Base-by-base conservation (phyloP, 2,113 vertebrate species). In the Climacteris rufus region DNA sequence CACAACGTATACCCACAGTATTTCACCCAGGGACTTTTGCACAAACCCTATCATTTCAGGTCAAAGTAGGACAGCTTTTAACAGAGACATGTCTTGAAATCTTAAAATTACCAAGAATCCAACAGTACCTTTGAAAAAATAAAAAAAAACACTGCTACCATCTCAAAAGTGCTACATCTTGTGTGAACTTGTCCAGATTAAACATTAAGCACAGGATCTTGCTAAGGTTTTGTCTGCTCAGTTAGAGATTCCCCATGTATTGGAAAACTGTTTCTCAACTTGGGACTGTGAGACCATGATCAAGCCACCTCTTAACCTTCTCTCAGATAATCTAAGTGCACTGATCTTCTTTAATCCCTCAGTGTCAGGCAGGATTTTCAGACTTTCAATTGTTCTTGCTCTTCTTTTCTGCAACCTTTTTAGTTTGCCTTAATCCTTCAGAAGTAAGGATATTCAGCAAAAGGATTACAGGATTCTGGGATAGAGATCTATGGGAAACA, bases 301-400 rank as follows among this genome's bases (percentile, higher is more conserved):
- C 91, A 90, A 83, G 59, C 42, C 87, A 94, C 63, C 89, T 79
- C 87, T 93, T 93, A 93, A 96, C 91, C 74, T 89, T 82, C 81
- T 76, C 39, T 91, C 68, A 89, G 75, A 77, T 87, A 90, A 95
- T 76, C 70, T 93, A 76, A 87, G 75, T 52, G 85, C 28, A 45
- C 24, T 83, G 70, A 95, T 91, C 78, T 93, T 40, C 61, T 91
- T 91, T 93, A 94, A 81, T 93, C 76, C 81, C 72, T 74, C 93
- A 85, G 16, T 69, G 91, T 89, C 93, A 96, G 61, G 59, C 61
- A 85, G 74, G 74, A 83, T 94, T 96, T 96, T 93, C 83, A 79
- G 89, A 82, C 54, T 91, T 94, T 76, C 77, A 61, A 28, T 95
- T 95, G 93, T 93, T 97, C 78, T 91, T 77, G 49, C 27, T 57